These are phyloP conservation scores for Coranthus polyacanthus DNA, from an alignment of 2,797 vertebrate species.

Conservation along the genomic window DNA sequence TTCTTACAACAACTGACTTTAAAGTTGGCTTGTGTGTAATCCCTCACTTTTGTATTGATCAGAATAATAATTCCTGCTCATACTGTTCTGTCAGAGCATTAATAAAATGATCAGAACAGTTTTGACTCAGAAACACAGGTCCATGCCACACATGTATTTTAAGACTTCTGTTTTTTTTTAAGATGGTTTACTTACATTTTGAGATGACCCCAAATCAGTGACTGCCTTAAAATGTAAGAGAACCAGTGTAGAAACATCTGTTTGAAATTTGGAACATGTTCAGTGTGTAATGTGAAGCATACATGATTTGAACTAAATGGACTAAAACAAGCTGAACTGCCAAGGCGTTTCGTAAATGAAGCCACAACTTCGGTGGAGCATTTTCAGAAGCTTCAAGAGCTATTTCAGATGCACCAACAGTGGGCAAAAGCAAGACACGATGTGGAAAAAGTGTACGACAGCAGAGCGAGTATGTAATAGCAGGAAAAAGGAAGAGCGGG, in stretches of 20 bases:
- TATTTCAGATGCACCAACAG: conserved; percentile 22
- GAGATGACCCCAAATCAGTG: conserved; percentile 34
- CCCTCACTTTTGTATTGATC: too few species aligned
- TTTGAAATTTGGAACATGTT: conserved; percentile 16
- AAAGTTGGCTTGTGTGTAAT: too few species aligned
- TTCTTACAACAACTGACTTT: too few species aligned
- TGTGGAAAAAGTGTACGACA: not conserved
- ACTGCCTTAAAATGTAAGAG: not conserved
- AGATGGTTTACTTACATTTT: conserved; percentile 11
- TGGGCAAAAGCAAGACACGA: not conserved
- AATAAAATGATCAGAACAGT: too few species aligned
- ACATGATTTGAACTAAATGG: conserved; percentile 28
- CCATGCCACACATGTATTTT: too few species aligned
- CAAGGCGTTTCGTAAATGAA: conserved; percentile 21
- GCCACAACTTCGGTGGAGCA: conserved; percentile 39
- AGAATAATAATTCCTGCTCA: too few species aligned
- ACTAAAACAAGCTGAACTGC: conserved; percentile 26
- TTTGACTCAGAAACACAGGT: too few species aligned
- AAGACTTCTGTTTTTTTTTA: not conserved
- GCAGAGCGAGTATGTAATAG: not conserved
- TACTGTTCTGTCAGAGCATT: too few species aligned
- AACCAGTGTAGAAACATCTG: conserved; percentile 17
- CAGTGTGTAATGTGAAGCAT: conserved; percentile 12
- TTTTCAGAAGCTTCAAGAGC: conserved; percentile 24
- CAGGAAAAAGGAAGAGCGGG: not conserved